A percentile compares a stretch with the other conserved stretches of the same genome.
These are phyloP conservation scores for Zosterops hypoxanthus DNA, from an alignment of 2,113 vertebrate species.

Conservation along the genomic window DNA sequence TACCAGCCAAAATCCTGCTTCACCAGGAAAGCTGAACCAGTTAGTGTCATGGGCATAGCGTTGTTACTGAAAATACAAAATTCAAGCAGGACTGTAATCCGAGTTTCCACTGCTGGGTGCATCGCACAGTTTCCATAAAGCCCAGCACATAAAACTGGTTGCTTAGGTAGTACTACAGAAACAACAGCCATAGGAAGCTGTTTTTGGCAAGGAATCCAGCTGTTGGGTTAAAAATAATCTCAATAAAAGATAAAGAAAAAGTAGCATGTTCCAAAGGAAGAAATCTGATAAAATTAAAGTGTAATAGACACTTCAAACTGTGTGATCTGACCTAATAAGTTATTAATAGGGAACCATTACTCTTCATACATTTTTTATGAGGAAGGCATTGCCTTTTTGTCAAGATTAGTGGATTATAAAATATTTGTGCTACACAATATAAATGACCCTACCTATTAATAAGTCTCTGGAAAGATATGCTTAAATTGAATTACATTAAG, in stretches of 20 bases:
- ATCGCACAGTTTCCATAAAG: neutral
- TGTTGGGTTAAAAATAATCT: conserved; percentile 41
- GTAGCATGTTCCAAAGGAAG: conserved; percentile 67
- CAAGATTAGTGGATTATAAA: conserved; percentile 93
- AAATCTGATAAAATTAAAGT: conserved; percentile 83
- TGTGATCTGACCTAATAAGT: conserved; percentile 89
- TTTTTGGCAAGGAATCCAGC: neutral
- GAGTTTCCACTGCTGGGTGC: neutral
- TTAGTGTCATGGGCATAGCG: neutral
- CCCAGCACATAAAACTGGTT: neutral
- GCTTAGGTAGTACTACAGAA: neutral
- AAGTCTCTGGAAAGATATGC: conserved; percentile 82
- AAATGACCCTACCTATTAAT: conserved; percentile 88
- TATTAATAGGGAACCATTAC: conserved; percentile 97
- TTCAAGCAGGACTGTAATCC: neutral
- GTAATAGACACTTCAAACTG: conserved; percentile 83
- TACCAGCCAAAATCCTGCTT: neutral
- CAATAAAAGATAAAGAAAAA: conserved; percentile 66
- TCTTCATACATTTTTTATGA: conserved; percentile 96
- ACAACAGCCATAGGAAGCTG: neutral
- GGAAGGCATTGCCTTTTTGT: conserved; percentile 91
- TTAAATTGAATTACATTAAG: conserved; percentile 86
- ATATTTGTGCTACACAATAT: conserved; percentile 95
- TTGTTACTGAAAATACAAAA: neutral
- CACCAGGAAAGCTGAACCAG: neutral